A percentile compares a stretch with the other conserved stretches of the same genome.
These are phyloP conservation scores for Drosophila persimilis DNA, from an alignment of 1,140 invertebrate species.

Conservation along the genomic window DNA sequence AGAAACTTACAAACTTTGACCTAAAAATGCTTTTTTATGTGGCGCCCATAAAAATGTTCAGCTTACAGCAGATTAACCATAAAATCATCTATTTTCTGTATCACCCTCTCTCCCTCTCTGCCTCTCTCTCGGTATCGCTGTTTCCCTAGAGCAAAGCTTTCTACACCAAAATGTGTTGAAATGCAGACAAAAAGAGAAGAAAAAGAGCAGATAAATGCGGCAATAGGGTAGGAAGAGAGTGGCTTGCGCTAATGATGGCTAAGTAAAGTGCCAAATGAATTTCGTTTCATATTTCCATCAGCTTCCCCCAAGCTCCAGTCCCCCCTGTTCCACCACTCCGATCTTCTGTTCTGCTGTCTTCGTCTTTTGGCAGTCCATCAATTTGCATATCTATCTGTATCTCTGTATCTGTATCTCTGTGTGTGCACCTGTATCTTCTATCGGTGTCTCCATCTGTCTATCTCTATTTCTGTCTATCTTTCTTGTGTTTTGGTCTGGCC, in stretches of 20 bases:
- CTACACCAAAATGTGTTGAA: constrained; percentile 35
- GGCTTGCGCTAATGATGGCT: constrained; percentile 49
- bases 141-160: constrained; percentile 33
- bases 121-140: not conserved
- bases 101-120: not conserved
- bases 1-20: constrained; percentile 42
- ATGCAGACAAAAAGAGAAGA: constrained; percentile 3
- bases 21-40: constrained; percentile 40
- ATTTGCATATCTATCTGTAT: constrained; percentile 39
- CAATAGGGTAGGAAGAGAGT: constrained; percentile 15
- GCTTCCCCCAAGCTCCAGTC: not conserved
- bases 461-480: not conserved
- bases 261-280: constrained; percentile 52
- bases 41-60: constrained; percentile 34
- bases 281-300: constrained; percentile 24
- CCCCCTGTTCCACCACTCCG: not conserved
- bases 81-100: constrained; percentile 12
- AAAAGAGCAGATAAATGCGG: constrained; percentile 8
- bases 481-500: constrained; percentile 19
- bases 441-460: constrained; percentile 4
- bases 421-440: not conserved
- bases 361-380: constrained; percentile 22
- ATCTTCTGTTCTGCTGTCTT: constrained; percentile 13
- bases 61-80: constrained; percentile 46
- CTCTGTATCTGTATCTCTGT: constrained; percentile 11